Evolutionary conservation across 1,140 invertebrate species (phyloP).

Genomic region (Zelostemma sp.): DNA sequence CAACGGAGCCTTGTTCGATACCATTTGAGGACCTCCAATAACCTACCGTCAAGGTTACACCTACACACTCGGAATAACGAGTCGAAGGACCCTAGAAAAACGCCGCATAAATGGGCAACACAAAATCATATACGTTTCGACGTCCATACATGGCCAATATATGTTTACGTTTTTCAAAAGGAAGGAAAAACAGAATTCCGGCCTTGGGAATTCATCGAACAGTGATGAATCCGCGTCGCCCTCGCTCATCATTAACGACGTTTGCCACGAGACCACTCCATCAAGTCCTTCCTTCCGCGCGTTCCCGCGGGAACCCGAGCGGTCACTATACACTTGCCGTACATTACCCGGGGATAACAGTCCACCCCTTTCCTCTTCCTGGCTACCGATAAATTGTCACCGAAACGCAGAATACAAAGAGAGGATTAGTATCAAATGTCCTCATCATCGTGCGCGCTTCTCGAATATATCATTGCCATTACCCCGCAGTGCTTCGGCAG

Average conservation of each 20-base stretch:
- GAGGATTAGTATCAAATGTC: background rate
- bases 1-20: slow-evolving; percentile 53
- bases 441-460: background rate
- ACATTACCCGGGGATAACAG: slow-evolving; percentile 7
- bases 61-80: slow-evolving; percentile 45
- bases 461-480: slow-evolving; percentile 1
- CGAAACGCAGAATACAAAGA: background rate
- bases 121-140: no score
- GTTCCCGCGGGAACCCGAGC: slow-evolving; percentile 14
- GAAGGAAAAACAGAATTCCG: no score
- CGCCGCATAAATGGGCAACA: no score
- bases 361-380: background rate
- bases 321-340: slow-evolving; percentile 26
- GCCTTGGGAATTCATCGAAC: slow-evolving; percentile 20
- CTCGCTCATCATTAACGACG: slow-evolving; percentile 57
- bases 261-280: slow-evolving; percentile 60
- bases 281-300: slow-evolving; percentile 46
- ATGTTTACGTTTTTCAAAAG: no score
- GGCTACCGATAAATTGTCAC: no score
- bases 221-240: slow-evolving; percentile 57
- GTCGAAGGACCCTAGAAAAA: no score
- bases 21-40: slow-evolving; percentile 66
- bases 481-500: background rate
- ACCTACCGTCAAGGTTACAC: slow-evolving; percentile 58
- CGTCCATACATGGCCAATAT: no score